phyloP scores from a whole-genome alignment of 2,797 vertebrate species.

The Hemitrygon akajei region DNA sequence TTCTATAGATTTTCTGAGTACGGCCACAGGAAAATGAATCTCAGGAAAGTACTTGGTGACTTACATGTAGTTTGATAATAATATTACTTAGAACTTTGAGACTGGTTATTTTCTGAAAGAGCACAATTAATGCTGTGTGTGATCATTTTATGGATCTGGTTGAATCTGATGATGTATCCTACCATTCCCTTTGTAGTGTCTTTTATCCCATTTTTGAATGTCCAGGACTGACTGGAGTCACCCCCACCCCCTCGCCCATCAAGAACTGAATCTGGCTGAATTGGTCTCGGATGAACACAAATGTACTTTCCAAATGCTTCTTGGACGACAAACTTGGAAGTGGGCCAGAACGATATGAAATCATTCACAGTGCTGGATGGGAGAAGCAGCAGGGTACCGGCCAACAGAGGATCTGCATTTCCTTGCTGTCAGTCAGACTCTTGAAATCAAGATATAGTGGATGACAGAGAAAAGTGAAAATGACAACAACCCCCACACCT shows the following conservation, averaged over 20 bases:
- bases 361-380: neutral
- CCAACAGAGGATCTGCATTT: neutral
- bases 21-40: no score
- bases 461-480: neutral
- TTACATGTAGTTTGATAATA: no score
- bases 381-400: neutral
- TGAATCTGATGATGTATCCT: neutral
- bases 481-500: neutral
- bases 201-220: neutral
- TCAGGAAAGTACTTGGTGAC: no score
- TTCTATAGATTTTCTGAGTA: no score
- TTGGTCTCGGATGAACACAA: neutral
- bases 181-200: neutral
- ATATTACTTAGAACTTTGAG: no score
- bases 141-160: neutral
- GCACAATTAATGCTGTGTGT: no score
- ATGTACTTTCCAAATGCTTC: neutral
- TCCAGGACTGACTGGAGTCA: neutral
- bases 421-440: neutral
- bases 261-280: neutral
- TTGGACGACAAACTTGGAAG: neutral
- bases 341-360: no score
- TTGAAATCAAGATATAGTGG: neutral
- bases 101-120: neutral
- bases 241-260: neutral